Evolutionary conservation across 37 sponge, comb jelly and placozoan genomes (phyloP), one percentile per base, ranked within the genome.

Genomic region (Spongilla lacustris): DNA sequence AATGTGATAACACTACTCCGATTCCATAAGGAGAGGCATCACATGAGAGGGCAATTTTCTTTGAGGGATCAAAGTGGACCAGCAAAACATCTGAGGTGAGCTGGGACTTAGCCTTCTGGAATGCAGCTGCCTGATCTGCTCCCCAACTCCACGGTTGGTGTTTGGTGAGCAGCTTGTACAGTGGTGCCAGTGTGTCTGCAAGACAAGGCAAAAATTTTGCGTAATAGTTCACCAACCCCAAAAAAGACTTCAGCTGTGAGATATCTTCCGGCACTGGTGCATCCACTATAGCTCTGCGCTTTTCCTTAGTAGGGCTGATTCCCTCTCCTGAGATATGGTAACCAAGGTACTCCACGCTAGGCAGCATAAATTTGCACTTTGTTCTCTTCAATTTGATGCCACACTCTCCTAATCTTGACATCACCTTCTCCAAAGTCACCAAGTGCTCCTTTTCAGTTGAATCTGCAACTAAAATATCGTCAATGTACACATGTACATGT

Each of bases 381-480:
- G 69, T 58, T 69, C 67, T 37, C 28, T 78, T 78, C 23, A 48
- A 27, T 49, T n/a, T 22, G 22, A 81, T 23, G 22, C 81, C 81
- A 67, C 27, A 35, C 24, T 67, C 31, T 23, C 26, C 34, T 21
- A 85, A 33, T 35, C 86, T 35, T 33, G n/a, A 19, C n/a, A 85
- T 36, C n/a, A 85, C 86, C 22, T 25, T 31, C 34, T 77, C 49
- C 35, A 85, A 41, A 19, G 66, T 68, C 27, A 58, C 11, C 67
- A 85, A 34, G 36, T 85, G 86, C 27, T 85, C 86, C 22, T 25
- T 27, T 25, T 24, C 36, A n/a, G 31, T 77, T 21, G 19, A 24
- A 19, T 80, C 41, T 33, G 86, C 78, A 49, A 93, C 67, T 17
- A 93, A 46, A 46, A 93, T 90, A 32, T 93, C 90, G 68, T 93